Evolutionary conservation across 2,797 vertebrate species (phyloP), one percentile per base, ranked within the genome.

Genomic region (Anolis apletophallus): DNA sequence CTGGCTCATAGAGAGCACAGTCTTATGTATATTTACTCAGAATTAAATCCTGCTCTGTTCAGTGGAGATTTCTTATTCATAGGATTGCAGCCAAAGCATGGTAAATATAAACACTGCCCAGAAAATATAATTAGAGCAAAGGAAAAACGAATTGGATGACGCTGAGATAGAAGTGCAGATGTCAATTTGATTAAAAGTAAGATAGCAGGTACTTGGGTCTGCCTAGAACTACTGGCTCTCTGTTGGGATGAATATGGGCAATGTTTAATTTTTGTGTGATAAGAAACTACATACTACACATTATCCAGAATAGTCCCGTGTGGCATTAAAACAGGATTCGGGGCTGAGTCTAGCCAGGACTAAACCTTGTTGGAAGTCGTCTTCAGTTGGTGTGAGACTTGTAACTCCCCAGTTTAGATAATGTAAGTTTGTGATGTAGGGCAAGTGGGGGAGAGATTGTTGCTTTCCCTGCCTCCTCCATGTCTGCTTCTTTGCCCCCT

Each of bases 401-500:
- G 52, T 2, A 32, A 29, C 52, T 78, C 23, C 40, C 23, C 14
- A n/a, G 32, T 81, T 74, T 21, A 40, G 32, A 77, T 19, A 29
- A 76, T 76, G 52, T 23, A 57, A n/a, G 26, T 59, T 40, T 50
- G 55, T 26, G 54, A 72, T 40, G 54, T 72, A 59, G 55, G 40
- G 1, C 54, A 23, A 32, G 52, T 10, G 55, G 34, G 23, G 21
- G 11, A 46, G 67, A 14, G 73, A 50, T 36, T 4, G 11, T 78
- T 73, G 2, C 57, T 23, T 26, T 73, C 68, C 16, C 55, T 8
- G 12, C 46, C 73, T 84, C 68, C 32, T 81, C 40, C 1, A n/a
- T n/a, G 34, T 17, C 64, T 54, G 75, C 81, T 73, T 79, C 59
- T 67, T 83, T 87, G 76, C 57, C 68, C 76, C 75, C 21, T 74